A percentile compares a stretch with the other conserved stretches of the same genome.
These are phyloP conservation scores for Chrysodeixis includens DNA, from an alignment of 2,888 invertebrate genomes.

Conservation along the genomic window DNA sequence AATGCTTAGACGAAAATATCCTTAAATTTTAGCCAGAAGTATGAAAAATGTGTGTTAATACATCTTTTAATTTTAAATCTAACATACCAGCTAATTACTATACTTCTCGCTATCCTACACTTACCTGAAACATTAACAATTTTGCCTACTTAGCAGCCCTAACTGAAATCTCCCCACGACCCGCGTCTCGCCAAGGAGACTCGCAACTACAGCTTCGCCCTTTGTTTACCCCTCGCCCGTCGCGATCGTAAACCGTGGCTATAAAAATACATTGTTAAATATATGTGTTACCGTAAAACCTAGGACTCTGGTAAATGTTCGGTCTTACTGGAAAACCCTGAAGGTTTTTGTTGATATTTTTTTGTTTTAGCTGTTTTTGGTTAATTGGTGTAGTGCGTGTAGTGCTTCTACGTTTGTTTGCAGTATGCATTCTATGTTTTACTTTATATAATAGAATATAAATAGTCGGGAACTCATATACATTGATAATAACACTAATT, in stretches of 20 bases:
- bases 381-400: not conserved
- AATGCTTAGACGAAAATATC: not conserved
- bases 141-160: slow-evolving; percentile 40
- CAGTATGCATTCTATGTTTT: too few species aligned
- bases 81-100: too few species aligned
- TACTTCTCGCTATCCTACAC: not conserved
- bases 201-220: slow-evolving; percentile 63
- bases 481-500: too few species aligned
- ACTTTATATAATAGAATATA: too few species aligned
- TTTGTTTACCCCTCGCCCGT: slow-evolving; percentile 63
- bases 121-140: not conserved
- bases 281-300: slow-evolving; percentile 30
- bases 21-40: not conserved
- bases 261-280: slow-evolving; percentile 75
- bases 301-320: slow-evolving; percentile 12
- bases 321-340: not conserved
- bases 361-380: not conserved
- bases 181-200: slow-evolving; percentile 65
- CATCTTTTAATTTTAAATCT: too few species aligned
- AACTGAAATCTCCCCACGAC: slow-evolving; percentile 53
- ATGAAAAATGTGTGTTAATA: too few species aligned
- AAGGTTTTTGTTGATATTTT: not conserved
- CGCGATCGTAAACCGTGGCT: slow-evolving; percentile 69
- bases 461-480: too few species aligned
- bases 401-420: too few species aligned